These are phyloP conservation scores for Chrysaora quinquecirrha DNA, from an alignment of 30 jellyfish, hydroid and myxozoan genomes.

Conservation along the genomic window DNA sequence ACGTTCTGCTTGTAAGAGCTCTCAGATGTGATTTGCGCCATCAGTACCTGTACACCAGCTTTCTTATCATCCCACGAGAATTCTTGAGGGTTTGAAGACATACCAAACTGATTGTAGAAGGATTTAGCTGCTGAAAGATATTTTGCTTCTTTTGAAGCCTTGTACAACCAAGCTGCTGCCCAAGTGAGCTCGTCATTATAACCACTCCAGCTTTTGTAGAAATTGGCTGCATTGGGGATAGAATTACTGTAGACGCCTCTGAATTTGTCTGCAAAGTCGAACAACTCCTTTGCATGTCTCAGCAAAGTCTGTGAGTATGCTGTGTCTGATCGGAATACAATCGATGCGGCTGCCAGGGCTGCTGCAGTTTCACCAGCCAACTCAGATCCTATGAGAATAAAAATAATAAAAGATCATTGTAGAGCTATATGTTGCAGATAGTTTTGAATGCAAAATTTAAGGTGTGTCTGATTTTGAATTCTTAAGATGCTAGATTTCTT, in stretches of 20 bases:
- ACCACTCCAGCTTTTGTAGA: slow-evolving; percentile 77
- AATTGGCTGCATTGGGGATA: slow-evolving; percentile 66
- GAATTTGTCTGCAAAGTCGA: slow-evolving; percentile 60
- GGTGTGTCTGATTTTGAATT: too few relatives aligned
- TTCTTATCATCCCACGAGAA: slow-evolving; percentile 87
- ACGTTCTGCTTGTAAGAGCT: slow-evolving; percentile 28
- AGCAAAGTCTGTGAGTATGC: slow-evolving; percentile 41
- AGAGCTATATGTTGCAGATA: too few relatives aligned
- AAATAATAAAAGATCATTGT: too few relatives aligned
- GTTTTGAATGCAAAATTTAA: too few relatives aligned
- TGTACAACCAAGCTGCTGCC: slow-evolving; percentile 84
- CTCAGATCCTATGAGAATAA: slow-evolving; percentile 58
- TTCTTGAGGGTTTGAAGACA: slow-evolving; percentile 28
- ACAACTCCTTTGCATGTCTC: slow-evolving; percentile 73
- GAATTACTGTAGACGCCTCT: slow-evolving; percentile 64
- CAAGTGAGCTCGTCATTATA: slow-evolving; percentile 70
- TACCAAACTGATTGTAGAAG: slow-evolving; percentile 23
- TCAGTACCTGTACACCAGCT: slow-evolving; percentile 67
- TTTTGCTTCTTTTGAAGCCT: slow-evolving; percentile 48
- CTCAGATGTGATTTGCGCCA: slow-evolving; percentile 54
- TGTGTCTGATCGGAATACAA: slow-evolving; percentile 49
- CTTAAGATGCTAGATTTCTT: too few relatives aligned
- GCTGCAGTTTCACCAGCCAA: slow-evolving; percentile 82
- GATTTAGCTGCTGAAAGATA: slow-evolving; percentile 62
- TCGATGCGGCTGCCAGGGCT: slow-evolving; percentile 78